Conservation (phyloP, 2,113 vertebrate species). For the Crotalus viridis region DNA sequence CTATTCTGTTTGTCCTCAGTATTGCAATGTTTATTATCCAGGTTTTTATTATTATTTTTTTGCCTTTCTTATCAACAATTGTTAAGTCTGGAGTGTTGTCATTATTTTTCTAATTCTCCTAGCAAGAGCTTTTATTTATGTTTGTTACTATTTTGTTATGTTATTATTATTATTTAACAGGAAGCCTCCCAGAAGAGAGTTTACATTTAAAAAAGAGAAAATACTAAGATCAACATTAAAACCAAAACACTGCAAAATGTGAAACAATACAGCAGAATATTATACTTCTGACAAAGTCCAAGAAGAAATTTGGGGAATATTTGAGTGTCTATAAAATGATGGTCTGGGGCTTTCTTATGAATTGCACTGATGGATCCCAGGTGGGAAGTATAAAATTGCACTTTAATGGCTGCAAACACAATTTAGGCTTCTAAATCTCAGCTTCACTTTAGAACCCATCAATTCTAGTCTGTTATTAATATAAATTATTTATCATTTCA, state of each 20-base stretch:
- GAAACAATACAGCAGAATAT: background rate
- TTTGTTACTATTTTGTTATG: background rate
- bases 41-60: no score
- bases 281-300: background rate
- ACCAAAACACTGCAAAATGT: background rate
- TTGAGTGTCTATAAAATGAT: background rate
- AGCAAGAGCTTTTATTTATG: background rate
- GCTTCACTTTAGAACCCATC: background rate
- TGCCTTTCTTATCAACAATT: no score
- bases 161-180: background rate
- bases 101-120: no score
- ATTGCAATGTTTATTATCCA: no score
- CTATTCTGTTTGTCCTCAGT: no score
- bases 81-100: no score
- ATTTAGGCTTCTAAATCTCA: background rate
- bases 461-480: background rate
- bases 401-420: background rate
- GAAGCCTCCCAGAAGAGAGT: background rate
- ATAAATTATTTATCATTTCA: background rate
- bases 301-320: background rate
- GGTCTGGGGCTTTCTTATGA: background rate
- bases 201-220: background rate
- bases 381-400: background rate
- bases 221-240: background rate
- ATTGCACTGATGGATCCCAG: background rate